phyloP scores from a whole-genome alignment of 2,113 vertebrate species.

The Pangasianodon hypophthalmus region DNA sequence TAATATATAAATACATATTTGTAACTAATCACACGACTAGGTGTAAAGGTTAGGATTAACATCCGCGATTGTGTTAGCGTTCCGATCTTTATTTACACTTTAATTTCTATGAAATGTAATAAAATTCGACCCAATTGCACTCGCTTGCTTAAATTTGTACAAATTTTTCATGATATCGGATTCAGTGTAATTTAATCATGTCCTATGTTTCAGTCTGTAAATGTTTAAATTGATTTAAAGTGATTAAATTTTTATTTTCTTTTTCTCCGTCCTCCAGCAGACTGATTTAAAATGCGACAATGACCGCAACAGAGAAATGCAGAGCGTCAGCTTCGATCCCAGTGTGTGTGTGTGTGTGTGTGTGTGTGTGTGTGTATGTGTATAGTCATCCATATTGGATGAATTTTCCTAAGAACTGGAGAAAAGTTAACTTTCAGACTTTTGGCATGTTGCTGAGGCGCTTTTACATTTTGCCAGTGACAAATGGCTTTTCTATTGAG shows the following conservation, averaged over 20 bases:
- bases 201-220: not conserved
- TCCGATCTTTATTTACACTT: not conserved
- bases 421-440: constrained; percentile 31
- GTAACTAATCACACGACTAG: not conserved
- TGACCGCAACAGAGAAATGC: not conserved
- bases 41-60: not conserved
- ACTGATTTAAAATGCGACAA: not conserved
- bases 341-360: not conserved
- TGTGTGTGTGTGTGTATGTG: constrained; percentile 21
- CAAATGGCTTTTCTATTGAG: constrained; percentile 39
- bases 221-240: not conserved
- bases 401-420: not conserved
- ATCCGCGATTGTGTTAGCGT: not conserved
- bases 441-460: constrained; percentile 20
- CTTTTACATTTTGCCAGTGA: constrained; percentile 35
- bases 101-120: too few relatives aligned
- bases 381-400: not conserved
- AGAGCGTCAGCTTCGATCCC: not conserved
- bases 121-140: not conserved
- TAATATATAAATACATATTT: not conserved
- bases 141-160: not conserved
- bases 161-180: not conserved
- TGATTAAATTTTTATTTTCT: not conserved
- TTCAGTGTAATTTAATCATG: not conserved
- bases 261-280: not conserved